Conservation (phyloP, 2,888 invertebrate species). For the Ptilodon capucinus region DNA sequence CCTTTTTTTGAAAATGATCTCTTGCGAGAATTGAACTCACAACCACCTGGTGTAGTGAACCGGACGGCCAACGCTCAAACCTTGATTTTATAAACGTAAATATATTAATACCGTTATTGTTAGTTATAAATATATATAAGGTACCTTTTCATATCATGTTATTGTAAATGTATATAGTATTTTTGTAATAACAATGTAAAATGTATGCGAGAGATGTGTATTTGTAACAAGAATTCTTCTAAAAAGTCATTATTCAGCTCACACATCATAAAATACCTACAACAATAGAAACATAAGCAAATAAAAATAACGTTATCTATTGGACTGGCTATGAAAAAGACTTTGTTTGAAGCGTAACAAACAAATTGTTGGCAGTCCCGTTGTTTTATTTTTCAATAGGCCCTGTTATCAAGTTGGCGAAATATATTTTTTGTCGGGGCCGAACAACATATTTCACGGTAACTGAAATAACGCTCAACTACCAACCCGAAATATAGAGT, state of each 20-base stretch:
- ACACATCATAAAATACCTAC: background rate
- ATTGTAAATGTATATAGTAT: no score
- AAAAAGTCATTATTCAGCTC: background rate
- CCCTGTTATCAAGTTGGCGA: conserved; percentile 20
- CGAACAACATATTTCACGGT: conserved; percentile 22
- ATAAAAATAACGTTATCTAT: background rate
- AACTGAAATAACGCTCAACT: conserved; percentile 23
- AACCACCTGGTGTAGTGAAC: no score
- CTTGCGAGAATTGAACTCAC: no score
- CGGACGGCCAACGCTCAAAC: no score
- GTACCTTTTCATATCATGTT: no score
- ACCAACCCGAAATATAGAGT: conserved; percentile 30
- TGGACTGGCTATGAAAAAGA: background rate
- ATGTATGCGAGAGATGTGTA: no score
- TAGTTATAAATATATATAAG: no score
- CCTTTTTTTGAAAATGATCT: no score
- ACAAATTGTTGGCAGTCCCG: background rate
- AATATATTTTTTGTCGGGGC: conserved; percentile 15
- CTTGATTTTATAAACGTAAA: no score
- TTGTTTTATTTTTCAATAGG: conserved; percentile 13
- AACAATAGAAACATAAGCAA: background rate
- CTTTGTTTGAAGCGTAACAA: background rate
- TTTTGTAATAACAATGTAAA: no score
- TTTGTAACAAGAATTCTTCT: no score
- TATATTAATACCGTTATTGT: no score